Evolutionary conservation across 2,113 vertebrate species (phyloP).

Genomic region (Lasiurus cinereus): DNA sequence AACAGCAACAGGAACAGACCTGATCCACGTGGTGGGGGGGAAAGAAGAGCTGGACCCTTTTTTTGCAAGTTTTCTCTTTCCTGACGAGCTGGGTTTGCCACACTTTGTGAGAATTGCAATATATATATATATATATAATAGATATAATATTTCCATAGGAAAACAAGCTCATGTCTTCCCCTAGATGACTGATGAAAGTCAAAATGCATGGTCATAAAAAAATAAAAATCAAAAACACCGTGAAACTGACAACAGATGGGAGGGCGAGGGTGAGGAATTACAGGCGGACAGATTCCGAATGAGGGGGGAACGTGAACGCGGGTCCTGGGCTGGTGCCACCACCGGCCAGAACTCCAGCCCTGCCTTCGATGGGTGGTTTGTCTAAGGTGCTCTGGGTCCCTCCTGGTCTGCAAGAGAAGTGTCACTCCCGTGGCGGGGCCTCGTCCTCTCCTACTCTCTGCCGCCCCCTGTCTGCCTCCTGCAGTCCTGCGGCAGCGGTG

Average conservation of each 20-base stretch:
- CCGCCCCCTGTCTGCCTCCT: conserved; percentile 25
- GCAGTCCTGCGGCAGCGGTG: conserved; percentile 48
- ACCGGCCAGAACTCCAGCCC: conserved; percentile 80
- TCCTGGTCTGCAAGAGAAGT: conserved; percentile 75
- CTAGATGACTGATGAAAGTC: conserved; percentile 86
- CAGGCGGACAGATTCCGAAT: conserved; percentile 77
- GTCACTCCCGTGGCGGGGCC: conserved; percentile 71
- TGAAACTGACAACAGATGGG: conserved; percentile 80
- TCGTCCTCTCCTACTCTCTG: conserved; percentile 72
- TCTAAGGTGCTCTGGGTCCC: conserved; percentile 88
- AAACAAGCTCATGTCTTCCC: conserved; percentile 86
- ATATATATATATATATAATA: conserved; percentile 75
- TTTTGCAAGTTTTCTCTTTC: conserved; percentile 67
- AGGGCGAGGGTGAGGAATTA: conserved; percentile 68
- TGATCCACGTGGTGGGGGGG: neutral
- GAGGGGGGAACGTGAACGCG: conserved; percentile 72
- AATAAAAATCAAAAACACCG: conserved; percentile 71
- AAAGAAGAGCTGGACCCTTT: conserved; percentile 59
- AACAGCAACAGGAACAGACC: conserved; percentile 64
- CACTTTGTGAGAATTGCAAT: conserved; percentile 81
- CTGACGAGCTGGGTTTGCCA: conserved; percentile 59
- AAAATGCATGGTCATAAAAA: conserved; percentile 87
- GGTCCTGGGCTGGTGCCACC: conserved; percentile 80
- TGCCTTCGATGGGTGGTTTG: conserved; percentile 82
- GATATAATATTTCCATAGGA: conserved; percentile 88